These are phyloP conservation scores for Pseudanteris insignis DNA, from an alignment of 2,888 invertebrate genomes.

Conservation along the genomic window DNA sequence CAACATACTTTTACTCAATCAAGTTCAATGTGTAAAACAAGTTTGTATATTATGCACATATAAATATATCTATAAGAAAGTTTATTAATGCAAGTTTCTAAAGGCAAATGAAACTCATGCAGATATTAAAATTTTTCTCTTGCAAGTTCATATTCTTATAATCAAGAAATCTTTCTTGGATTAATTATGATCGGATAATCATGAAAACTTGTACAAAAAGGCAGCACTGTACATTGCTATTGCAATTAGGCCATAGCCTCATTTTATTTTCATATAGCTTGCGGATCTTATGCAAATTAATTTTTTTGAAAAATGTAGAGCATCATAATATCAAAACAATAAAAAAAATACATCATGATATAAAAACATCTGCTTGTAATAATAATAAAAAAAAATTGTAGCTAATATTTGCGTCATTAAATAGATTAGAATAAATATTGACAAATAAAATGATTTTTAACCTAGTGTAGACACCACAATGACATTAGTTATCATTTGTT, in stretches of 20 bases:
- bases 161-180: too few species aligned
- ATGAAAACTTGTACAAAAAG: background rate
- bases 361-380: too few species aligned
- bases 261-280: constrained; percentile 1
- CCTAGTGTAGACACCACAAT: constrained; percentile 2
- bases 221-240: background rate
- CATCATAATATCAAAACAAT: too few species aligned
- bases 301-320: too few species aligned
- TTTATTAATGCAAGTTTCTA: constrained; percentile 6
- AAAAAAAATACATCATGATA: constrained; percentile 4
- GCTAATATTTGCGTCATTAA: too few species aligned
- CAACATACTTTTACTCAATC: too few species aligned
- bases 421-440: too few species aligned
- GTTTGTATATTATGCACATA: too few species aligned
- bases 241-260: constrained; percentile 2
- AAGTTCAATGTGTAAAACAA: too few species aligned
- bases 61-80: constrained; percentile 10
- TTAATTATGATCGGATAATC: constrained; percentile 1
- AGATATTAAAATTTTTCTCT: constrained; percentile 14
- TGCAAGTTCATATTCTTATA: background rate
- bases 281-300: background rate
- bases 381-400: background rate
- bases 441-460: background rate
- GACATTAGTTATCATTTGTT: constrained; percentile 17
- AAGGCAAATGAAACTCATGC: too few species aligned